Evolutionary conservation across 2,888 invertebrate species (phyloP).

Genomic region (Diaphora mendica): DNA sequence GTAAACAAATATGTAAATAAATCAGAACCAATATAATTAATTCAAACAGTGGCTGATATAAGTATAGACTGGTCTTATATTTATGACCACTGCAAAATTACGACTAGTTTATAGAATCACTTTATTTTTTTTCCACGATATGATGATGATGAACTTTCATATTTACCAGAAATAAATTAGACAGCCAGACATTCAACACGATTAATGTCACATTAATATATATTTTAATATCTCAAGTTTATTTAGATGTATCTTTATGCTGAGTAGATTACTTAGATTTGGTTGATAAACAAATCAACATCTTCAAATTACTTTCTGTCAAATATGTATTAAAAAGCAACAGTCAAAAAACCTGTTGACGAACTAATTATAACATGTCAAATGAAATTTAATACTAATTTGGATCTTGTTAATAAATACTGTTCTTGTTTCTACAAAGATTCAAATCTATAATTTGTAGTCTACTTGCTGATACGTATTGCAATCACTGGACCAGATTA

Average conservation of each 20-base stretch:
- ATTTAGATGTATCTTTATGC: slow-evolving; percentile 5
- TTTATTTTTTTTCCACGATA: background rate
- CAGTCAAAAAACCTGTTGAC: slow-evolving; percentile 30
- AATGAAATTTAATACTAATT: slow-evolving; percentile 39
- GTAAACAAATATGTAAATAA: background rate
- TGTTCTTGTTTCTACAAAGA: slow-evolving; percentile 35
- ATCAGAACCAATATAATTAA: background rate
- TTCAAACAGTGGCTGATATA: background rate
- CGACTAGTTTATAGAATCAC: background rate
- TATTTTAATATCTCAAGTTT: slow-evolving; percentile 3
- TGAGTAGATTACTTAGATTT: background rate
- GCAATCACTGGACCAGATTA: slow-evolving; percentile 38
- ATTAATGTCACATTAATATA: slow-evolving; percentile 12
- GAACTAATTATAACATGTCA: slow-evolving; percentile 43
- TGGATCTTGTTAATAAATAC: slow-evolving; percentile 33
- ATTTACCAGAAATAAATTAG: slow-evolving; percentile 13
- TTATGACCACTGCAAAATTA: background rate
- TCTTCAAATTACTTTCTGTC: slow-evolving; percentile 25
- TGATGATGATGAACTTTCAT: background rate
- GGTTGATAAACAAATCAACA: background rate
- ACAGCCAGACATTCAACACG: slow-evolving; percentile 12
- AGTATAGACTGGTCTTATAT: background rate
- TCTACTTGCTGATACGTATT: slow-evolving; percentile 31
- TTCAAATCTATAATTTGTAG: slow-evolving; percentile 38
- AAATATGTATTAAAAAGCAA: slow-evolving; percentile 27